Evolutionary conservation across 53 echinoderm and acorn worm species (phyloP), one percentile per base, ranked within the genome.

Genomic region (Echinarachnius parma): DNA sequence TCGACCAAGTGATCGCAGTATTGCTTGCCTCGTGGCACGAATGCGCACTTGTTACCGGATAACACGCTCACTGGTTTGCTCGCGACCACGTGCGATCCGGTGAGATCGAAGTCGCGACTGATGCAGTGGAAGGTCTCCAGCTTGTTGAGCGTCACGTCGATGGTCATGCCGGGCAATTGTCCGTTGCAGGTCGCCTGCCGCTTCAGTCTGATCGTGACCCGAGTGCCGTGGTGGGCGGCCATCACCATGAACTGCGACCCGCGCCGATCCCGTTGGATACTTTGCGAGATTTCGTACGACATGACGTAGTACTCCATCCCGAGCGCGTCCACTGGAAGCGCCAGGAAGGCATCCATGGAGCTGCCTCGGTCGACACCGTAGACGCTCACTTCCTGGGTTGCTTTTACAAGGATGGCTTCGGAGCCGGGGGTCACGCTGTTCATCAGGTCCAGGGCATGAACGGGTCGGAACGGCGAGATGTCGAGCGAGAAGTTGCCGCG

Each of bases 41-140:
- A 84, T 29, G 94, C 86, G 58, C 94, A 94, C 48, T 90, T 89
- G 62, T 86, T 90, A 15, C 94, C 94, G 2, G 94, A 94, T 19
- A 87, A 46, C 26, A 94, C 86, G 18, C 58, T 90, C 22, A 94
- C 64, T 4, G 90, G 90, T 66, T 66, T 80, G 48, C 56, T 78
- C 1, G 94, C 53, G 0, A 80, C 34, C n/a, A 94, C 80, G 22
- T 78, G 87, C 22, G 94, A 84, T 3, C 94, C 89, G 4, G 94
- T 94, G 25, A 94, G 53, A 30, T 94, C 94, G 16, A 87, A 64
- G 36, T 84, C 77, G 21, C 61, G 69, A 25, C 86, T 84, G 4
- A 75, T 54, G 62, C 90, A 84, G 35, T 77, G 75, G 1, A 86
- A 23, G 1, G 81, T 72, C 33, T 94, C 59, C 20, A 90, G 61